Conservation (phyloP, 2,113 vertebrate species). For the Eretmochelys imbricata region DNA sequence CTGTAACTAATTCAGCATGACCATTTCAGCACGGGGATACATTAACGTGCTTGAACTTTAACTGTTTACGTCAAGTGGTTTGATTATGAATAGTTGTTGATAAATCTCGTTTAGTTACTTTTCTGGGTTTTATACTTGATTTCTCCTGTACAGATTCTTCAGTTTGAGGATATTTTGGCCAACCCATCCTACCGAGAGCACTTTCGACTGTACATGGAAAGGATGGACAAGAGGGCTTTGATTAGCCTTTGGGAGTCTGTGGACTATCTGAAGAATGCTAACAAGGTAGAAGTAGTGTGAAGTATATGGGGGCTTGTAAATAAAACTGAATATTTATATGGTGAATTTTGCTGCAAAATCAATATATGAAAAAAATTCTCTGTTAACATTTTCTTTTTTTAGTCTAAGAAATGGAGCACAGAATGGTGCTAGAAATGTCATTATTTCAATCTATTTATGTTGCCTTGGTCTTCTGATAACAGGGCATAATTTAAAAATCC, state of each 20-base stretch:
- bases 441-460: not conserved
- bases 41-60: not conserved
- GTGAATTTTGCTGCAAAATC: not conserved
- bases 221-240: conserved; percentile 90
- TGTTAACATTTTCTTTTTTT: not conserved
- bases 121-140: not conserved
- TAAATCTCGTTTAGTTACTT: not conserved
- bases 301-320: not conserved
- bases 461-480: not conserved
- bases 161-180: conserved; percentile 95
- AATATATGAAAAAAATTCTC: not conserved
- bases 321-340: not conserved
- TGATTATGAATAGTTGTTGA: not conserved
- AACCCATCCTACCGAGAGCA: conserved; percentile 89
- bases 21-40: not conserved
- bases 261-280: conserved; percentile 93
- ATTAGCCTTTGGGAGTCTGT: conserved; percentile 95
- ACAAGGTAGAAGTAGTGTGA: conserved; percentile 86
- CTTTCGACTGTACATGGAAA: conserved; percentile 94
- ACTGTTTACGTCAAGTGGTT: not conserved
- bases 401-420: not conserved
- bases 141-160: conserved; percentile 88
- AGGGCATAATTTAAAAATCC: not conserved
- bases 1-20: not conserved
- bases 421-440: not conserved